A percentile compares a stretch with the other conserved stretches of the same genome.
phyloP scores from a whole-genome alignment of 2,888 invertebrate genomes.

The Volucella bombylans region DNA sequence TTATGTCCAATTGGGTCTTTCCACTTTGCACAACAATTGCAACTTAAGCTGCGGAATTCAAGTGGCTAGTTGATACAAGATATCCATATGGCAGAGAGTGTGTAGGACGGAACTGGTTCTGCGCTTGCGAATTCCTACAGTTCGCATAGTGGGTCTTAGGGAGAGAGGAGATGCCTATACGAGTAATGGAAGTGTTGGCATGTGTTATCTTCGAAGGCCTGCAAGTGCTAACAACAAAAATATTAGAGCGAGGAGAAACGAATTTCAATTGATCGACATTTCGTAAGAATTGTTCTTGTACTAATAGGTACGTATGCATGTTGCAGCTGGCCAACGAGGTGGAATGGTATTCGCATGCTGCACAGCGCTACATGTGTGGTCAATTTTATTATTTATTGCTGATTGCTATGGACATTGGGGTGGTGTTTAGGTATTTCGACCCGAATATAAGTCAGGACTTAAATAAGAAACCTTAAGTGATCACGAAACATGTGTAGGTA shows the following conservation, averaged over 20 bases:
- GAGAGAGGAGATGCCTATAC: constrained; percentile 22
- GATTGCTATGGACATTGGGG: too few relatives aligned
- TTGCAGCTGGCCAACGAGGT: constrained; percentile 47
- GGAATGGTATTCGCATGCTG: constrained; percentile 43
- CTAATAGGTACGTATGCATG: constrained; percentile 14
- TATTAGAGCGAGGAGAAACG: constrained; percentile 65
- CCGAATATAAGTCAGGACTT: too few relatives aligned
- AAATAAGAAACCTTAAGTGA: too few relatives aligned
- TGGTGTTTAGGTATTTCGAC: too few relatives aligned
- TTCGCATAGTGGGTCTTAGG: constrained; percentile 31
- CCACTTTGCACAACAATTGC: constrained; percentile 68
- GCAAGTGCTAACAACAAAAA: constrained; percentile 59
- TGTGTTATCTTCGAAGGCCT: constrained; percentile 70
- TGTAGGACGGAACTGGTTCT: constrained; percentile 70
- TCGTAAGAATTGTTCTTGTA: constrained; percentile 65
- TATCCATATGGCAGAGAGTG: constrained; percentile 38
- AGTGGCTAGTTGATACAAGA: constrained; percentile 68
- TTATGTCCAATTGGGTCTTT: constrained; percentile 67
- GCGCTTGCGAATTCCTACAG: constrained; percentile 30
- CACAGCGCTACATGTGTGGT: too few relatives aligned
- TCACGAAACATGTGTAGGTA: too few relatives aligned
- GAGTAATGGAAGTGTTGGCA: constrained; percentile 37
- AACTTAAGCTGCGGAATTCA: constrained; percentile 68
- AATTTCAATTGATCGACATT: constrained; percentile 62
- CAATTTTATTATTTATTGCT: too few relatives aligned